Evolutionary conservation across 2,888 invertebrate genomes (phyloP).

Genomic region (Drosophila subquinaria): DNA sequence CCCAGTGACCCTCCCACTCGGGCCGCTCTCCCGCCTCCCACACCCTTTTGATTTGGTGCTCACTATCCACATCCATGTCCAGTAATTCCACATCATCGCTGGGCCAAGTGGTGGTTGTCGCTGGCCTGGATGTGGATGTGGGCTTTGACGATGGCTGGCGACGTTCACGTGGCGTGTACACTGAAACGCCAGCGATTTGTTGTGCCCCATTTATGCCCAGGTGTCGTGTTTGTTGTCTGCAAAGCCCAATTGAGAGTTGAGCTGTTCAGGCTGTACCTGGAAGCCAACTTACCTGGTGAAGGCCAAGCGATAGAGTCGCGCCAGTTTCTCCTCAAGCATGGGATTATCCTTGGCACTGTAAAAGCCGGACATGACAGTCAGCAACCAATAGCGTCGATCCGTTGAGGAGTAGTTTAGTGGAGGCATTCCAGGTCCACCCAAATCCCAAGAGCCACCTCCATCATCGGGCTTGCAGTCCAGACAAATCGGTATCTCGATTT

Average conservation of each 20-base stretch:
- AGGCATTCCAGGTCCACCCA: conserved; percentile 72
- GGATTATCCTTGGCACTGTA: conserved; percentile 87
- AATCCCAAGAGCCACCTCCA: conserved; percentile 79
- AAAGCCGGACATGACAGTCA: conserved; percentile 90
- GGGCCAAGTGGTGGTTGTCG: conserved; percentile 50
- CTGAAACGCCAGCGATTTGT: conserved; percentile 73
- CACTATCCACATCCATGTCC: conserved; percentile 61
- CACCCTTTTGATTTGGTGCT: conserved; percentile 60
- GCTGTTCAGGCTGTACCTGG: background rate
- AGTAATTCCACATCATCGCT: conserved; percentile 72
- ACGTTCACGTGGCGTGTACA: conserved; percentile 67
- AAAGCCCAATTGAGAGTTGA: conserved; percentile 29
- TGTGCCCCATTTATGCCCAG: conserved; percentile 88
- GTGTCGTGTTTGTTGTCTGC: conserved; percentile 92
- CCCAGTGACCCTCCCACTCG: conserved; percentile 74
- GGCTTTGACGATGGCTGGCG: conserved; percentile 45
- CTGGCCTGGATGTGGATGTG: conserved; percentile 8
- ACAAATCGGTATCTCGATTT: conserved; percentile 84
- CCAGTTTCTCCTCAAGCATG: conserved; percentile 90
- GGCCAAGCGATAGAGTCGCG: conserved; percentile 92
- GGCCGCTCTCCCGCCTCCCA: conserved; percentile 51
- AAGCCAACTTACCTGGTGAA: conserved; percentile 89
- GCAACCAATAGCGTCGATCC: conserved; percentile 92
- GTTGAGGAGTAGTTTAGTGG: conserved; percentile 85
- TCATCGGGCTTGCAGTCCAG: conserved; percentile 83